Conservation (phyloP, 2,113 vertebrate species). For the Seriola aureovittata region DNA sequence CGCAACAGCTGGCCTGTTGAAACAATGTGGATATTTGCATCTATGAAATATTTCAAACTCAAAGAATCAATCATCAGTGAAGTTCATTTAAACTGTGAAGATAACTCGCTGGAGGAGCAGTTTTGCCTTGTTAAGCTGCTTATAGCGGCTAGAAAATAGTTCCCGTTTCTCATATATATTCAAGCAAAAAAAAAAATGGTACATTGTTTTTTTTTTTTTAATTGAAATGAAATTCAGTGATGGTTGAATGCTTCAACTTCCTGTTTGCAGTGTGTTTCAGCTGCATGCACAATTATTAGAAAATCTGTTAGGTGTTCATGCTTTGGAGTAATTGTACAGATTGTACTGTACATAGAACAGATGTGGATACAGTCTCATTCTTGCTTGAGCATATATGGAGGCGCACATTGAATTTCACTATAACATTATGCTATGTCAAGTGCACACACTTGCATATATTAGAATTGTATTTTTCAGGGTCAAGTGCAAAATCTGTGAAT, state of each 20-base stretch:
- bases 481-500: slow-evolving; percentile 13
- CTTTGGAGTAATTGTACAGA: background rate
- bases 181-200: background rate
- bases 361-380: background rate
- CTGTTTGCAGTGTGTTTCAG: background rate
- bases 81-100: background rate
- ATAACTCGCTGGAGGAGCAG: background rate
- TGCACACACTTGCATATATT: background rate
- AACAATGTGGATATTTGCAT: background rate
- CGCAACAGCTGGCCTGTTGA: slow-evolving; percentile 6
- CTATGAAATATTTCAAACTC: background rate
- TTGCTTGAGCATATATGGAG: background rate
- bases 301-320: background rate
- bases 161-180: background rate
- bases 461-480: background rate
- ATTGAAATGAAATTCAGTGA: background rate
- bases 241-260: background rate
- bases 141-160: background rate
- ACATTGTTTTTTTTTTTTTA: background rate
- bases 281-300: background rate
- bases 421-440: background rate
- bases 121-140: background rate
- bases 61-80: background rate
- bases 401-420: background rate
- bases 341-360: background rate